Conservation (phyloP, 2,888 invertebrate species). For the Cheiracanthium punctorium region DNA sequence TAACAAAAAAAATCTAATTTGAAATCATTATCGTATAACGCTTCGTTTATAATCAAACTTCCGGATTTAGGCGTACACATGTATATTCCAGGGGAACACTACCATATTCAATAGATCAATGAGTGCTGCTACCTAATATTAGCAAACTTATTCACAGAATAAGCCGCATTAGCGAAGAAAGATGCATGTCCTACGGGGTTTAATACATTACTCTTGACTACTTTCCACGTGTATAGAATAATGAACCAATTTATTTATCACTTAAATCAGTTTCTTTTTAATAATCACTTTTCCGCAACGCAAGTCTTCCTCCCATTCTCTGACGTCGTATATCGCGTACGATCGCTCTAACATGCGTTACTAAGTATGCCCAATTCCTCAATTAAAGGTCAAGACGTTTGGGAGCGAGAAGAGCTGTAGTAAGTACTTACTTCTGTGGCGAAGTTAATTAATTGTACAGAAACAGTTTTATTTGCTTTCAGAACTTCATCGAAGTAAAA, state of each 20-base stretch:
- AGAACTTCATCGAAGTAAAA: not conserved
- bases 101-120: slow-evolving; percentile 30
- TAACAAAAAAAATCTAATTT: too few relatives aligned
- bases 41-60: not conserved
- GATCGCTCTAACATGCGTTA: not conserved
- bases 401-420: not conserved
- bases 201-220: not conserved
- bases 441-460: slow-evolving; percentile 29
- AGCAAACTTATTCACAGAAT: slow-evolving; percentile 10
- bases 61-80: not conserved
- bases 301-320: not conserved
- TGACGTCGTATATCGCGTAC: not conserved
- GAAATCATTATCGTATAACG: not conserved
- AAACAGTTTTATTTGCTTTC: slow-evolving; percentile 6
- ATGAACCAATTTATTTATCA: slow-evolving; percentile 63
- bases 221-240: slow-evolving; percentile 58
- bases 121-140: slow-evolving; percentile 42
- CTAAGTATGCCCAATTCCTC: not conserved
- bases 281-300: slow-evolving; percentile 12
- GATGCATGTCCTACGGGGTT: slow-evolving; percentile 20
- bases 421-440: too few relatives aligned
- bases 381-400: not conserved
- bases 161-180: slow-evolving; percentile 34
- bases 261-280: slow-evolving; percentile 33
- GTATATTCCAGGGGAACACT: not conserved